Percentiles rank a stretch among this genome's conserved stretches.
Conservation (phyloP, 2,113 vertebrate species). For the Misgurnus mizolepis region DNA sequence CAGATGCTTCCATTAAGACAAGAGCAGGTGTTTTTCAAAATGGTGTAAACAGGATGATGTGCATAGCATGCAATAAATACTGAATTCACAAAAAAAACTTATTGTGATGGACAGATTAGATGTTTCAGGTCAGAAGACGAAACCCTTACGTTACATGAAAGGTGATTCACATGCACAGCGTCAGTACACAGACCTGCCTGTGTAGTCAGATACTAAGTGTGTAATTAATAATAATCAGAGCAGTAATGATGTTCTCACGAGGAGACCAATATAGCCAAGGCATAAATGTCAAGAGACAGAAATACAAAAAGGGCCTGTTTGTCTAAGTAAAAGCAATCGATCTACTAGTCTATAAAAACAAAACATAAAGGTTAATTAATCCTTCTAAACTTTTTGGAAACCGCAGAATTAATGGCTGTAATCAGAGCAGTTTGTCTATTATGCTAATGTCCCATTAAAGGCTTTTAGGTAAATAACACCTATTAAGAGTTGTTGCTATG, state of each 20-base stretch:
- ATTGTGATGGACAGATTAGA: neutral
- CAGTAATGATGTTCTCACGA: conserved; percentile 18
- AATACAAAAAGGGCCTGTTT: neutral
- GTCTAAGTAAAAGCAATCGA: conserved; percentile 6
- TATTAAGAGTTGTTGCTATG: neutral
- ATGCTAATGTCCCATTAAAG: conserved; percentile 9
- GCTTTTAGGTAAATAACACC: neutral
- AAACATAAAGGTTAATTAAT: conserved; percentile 29
- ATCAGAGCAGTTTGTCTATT: conserved; percentile 3
- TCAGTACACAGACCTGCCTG: neutral
- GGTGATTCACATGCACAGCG: neutral
- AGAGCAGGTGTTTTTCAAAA: conserved; percentile 18
- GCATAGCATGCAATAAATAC: neutral
- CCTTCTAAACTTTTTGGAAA: neutral
- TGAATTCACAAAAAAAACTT: neutral
- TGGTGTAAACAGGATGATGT: neutral
- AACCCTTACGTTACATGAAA: neutral
- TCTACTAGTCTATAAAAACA: conserved; percentile 22
- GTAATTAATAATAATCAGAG: conserved; percentile 31
- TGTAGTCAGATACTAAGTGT: conserved; percentile 12
- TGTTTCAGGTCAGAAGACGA: neutral
- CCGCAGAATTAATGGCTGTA: neutral
- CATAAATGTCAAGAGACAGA: conserved; percentile 25
- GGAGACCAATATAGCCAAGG: conserved; percentile 18
- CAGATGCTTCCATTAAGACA: conserved; percentile 18